Evolutionary conservation across 2,113 vertebrate species (phyloP), one percentile per base, ranked within the genome.

Genomic region (Callipepla squamata): DNA sequence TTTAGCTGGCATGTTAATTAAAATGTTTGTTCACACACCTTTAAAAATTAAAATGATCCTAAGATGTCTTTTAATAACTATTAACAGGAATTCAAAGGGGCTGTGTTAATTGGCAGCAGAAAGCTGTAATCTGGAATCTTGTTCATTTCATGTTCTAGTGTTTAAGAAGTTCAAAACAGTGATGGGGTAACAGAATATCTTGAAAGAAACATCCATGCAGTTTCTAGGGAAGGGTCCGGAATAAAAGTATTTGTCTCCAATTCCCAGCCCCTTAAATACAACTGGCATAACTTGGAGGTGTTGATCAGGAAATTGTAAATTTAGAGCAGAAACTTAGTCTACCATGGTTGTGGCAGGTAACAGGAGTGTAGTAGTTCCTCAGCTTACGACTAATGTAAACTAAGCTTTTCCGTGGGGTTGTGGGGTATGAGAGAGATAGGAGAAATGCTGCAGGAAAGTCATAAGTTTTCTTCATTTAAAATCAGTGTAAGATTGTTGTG

Each of bases 231-330:
- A 80, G 20, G 25, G 30, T 5, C 32, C 32, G 72, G 51, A 59
- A 19, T 36, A 4, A 34, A 47, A 32, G 10, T 11, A 45, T 6
- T 62, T 7, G 21, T 70, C 19, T 75, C 13, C 7, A 19, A 57
- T 14, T 75, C 8, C 17, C 62, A 40, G 17, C 47, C 25, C 5
- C 34, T 14, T 1, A 38, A 1, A 23, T 72, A 30, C 23, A 16
- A 51, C 7, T 73, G 77, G 2, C 5, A 19, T 74, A 59, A 44
- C 13, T 85, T 67, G 67, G 34, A 2, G 1, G 13, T 40, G n/a
- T 79, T 89, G 87, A n/a, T 82, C 66, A 79, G 78, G 70, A 91
- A 85, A 40, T 94, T 18, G 7, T 85, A 73, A n/a, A 8, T 91
- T 84, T 63, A 61, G 45, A 66, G 30, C 62, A 74, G 67, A 38